A percentile compares a stretch with the other conserved stretches of the same genome.
These are phyloP conservation scores for Megaceryle maxima DNA, from an alignment of 2,113 vertebrate genomes.

Conservation along the genomic window DNA sequence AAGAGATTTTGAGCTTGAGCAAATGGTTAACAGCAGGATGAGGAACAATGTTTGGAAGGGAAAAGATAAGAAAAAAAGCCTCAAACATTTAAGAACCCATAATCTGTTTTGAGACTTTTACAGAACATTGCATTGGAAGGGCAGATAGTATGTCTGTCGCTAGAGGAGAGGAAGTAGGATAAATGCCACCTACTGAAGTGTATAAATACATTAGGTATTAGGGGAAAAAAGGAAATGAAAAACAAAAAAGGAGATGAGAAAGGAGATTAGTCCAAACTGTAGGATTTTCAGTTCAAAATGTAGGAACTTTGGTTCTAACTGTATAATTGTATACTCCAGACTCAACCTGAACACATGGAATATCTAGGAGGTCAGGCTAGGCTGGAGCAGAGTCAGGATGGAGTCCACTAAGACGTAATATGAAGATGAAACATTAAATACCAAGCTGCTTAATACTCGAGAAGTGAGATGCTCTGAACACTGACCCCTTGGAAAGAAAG, in stretches of 20 bases:
- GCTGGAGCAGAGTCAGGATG: conserved; percentile 10
- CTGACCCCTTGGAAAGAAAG: neutral
- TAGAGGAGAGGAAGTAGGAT: neutral
- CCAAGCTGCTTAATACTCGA: conserved; percentile 34
- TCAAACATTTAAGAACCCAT: neutral
- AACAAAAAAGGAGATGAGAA: neutral
- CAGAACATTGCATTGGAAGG: neutral
- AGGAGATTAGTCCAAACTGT: neutral
- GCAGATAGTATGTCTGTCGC: neutral
- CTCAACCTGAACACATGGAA: neutral
- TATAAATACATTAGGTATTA: conserved; percentile 3
- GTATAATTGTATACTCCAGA: neutral
- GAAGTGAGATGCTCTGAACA: conserved; percentile 41
- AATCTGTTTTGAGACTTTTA: neutral
- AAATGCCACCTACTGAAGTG: conserved; percentile 4
- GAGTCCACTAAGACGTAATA: neutral
- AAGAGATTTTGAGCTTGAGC: conserved; percentile 62
- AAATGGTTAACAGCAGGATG: conserved; percentile 60
- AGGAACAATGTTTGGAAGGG: conserved; percentile 41
- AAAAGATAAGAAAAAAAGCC: neutral
- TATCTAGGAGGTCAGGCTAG: neutral
- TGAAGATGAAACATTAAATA: conserved; percentile 22
- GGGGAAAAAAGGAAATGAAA: neutral
- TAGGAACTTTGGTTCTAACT: neutral
- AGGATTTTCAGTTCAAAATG: neutral